These are phyloP conservation scores for Colossoma macropomum DNA, from an alignment of 2,113 vertebrate species.

Conservation along the genomic window DNA sequence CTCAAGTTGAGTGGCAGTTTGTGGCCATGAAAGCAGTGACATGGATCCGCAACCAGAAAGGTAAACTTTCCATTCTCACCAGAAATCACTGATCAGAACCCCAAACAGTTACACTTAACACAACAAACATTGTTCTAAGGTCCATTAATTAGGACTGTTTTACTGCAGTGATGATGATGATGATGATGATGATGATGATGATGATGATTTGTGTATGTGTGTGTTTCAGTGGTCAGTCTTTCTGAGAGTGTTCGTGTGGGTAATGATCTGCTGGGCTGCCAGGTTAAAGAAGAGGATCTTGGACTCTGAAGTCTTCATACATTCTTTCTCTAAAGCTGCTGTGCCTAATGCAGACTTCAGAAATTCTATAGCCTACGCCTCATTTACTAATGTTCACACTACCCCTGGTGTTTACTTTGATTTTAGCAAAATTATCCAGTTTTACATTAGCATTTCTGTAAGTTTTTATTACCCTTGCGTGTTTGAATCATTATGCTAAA, in stretches of 20 bases:
- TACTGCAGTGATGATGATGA: not conserved
- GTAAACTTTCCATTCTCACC: constrained; percentile 52
- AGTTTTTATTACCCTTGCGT: too few relatives aligned
- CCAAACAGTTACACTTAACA: too few relatives aligned
- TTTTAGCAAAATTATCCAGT: too few relatives aligned
- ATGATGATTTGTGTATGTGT: not conserved
- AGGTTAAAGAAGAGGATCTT: constrained; percentile 40
- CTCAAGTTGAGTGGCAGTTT: constrained; percentile 77
- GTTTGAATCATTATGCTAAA: too few relatives aligned
- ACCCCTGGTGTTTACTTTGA: too few relatives aligned
- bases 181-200: too few relatives aligned
- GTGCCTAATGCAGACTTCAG: not conserved
- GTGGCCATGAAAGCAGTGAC: constrained; percentile 76
- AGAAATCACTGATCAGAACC: not conserved
- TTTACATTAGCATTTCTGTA: too few relatives aligned
- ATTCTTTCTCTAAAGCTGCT: not conserved
- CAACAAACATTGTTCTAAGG: too few relatives aligned
- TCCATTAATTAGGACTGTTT: not conserved
- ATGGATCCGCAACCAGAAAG: constrained; percentile 72
- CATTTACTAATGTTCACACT: not conserved
- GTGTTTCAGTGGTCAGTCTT: constrained; percentile 38
- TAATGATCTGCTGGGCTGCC: constrained; percentile 49
- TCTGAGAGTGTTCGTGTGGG: constrained; percentile 43
- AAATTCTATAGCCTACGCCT: not conserved
- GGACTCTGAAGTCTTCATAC: constrained; percentile 33